Evolutionary conservation across 2,888 invertebrate species (phyloP).

Genomic region (Idaea biselata): DNA sequence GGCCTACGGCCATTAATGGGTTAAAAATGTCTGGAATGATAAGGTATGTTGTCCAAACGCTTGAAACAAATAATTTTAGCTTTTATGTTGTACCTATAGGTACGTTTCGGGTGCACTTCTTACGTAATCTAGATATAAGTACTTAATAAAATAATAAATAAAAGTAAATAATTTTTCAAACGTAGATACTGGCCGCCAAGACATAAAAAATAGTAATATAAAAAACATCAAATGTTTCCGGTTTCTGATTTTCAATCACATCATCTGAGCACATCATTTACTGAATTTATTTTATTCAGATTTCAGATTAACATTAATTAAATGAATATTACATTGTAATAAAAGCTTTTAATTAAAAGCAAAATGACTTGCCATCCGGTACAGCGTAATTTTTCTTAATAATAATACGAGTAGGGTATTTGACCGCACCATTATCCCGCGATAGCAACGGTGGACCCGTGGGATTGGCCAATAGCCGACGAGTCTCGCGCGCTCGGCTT

Average conservation of each 20-base stretch:
- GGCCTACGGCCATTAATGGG: conserved; percentile 34
- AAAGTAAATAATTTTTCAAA: too few species aligned
- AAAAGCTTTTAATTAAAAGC: neutral
- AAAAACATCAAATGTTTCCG: neutral
- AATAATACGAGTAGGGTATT: neutral
- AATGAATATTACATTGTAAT: neutral
- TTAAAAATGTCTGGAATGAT: conserved; percentile 54
- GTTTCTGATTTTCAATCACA: neutral
- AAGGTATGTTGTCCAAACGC: conserved; percentile 53
- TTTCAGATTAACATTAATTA: neutral
- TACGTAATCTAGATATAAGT: neutral
- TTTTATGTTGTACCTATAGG: neutral
- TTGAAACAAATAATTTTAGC: neutral
- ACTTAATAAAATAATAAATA: neutral
- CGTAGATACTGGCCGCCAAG: neutral
- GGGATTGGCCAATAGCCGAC: neutral
- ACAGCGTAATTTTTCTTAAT: neutral
- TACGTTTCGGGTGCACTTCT: neutral
- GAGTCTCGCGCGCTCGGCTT: conserved; percentile 2
- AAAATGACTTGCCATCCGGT: neutral
- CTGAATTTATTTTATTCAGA: too few species aligned
- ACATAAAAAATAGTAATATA: neutral
- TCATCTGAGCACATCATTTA: too few species aligned
- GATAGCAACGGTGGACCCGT: neutral
- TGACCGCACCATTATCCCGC: neutral